Evolutionary conservation across 2,113 vertebrate genomes (phyloP).

Genomic region (Thryonomys swinderianus): DNA sequence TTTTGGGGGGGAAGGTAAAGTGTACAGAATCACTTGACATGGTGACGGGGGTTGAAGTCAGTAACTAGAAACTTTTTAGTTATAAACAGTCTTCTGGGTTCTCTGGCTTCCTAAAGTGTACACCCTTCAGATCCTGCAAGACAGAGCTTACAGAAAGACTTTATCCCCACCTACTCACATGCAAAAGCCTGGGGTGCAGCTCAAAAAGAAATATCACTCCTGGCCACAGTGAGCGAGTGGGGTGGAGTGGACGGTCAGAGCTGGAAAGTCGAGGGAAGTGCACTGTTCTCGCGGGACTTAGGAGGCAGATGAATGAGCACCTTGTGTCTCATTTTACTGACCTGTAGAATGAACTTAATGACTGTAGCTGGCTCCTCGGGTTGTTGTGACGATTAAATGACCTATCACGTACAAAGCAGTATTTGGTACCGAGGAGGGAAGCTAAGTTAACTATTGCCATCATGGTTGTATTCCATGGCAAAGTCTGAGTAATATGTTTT

Average conservation of each 20-base stretch:
- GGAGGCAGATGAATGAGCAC: not conserved
- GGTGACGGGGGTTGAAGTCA: conserved; percentile 49
- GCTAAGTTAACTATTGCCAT: not conserved
- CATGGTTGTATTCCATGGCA: not conserved
- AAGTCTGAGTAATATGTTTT: not conserved
- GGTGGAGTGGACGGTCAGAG: not conserved
- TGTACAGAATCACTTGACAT: not conserved
- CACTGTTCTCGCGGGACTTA: not conserved
- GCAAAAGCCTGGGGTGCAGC: conserved; percentile 9
- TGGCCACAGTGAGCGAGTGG: not conserved
- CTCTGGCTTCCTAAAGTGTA: conserved; percentile 38
- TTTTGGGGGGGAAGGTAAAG: conserved; percentile 15
- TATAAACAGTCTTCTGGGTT: not conserved
- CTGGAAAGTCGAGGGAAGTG: not conserved
- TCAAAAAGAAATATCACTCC: conserved; percentile 32
- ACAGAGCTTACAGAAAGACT: conserved; percentile 52
- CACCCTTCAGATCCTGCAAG: conserved; percentile 51
- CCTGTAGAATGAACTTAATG: not conserved
- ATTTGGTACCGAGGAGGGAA: not conserved
- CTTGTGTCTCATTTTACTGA: not conserved
- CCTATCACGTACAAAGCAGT: not conserved
- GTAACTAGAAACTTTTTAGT: conserved; percentile 37
- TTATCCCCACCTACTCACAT: conserved; percentile 42
- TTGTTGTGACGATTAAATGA: not conserved
- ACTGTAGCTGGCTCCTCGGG: not conserved